These are phyloP conservation scores for Protomyctophum bolini DNA, from an alignment of 2,113 vertebrate genomes.

Conservation along the genomic window DNA sequence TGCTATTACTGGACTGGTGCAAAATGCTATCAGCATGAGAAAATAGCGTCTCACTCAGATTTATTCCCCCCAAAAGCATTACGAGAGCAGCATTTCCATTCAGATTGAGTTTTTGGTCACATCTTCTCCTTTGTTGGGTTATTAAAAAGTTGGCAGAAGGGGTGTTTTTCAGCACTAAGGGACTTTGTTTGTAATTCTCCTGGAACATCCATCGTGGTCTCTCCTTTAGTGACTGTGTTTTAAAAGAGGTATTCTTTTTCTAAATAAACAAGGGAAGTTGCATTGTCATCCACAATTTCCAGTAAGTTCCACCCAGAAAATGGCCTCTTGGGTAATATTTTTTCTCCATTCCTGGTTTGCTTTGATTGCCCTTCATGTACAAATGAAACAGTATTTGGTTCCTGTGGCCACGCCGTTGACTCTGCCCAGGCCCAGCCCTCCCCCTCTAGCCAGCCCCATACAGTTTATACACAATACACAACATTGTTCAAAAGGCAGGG, in stretches of 20 bases:
- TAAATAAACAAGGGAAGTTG: conserved; percentile 69
- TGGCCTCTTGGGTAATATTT: conserved; percentile 48
- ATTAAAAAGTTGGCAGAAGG: conserved; percentile 11
- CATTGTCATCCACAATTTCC: conserved; percentile 76
- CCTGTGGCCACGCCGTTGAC: conserved; percentile 65
- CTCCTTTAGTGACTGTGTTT: conserved; percentile 43
- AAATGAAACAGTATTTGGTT: conserved; percentile 79
- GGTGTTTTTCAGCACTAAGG: conserved; percentile 28
- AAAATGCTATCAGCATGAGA: conserved; percentile 36
- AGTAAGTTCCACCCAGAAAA: conserved; percentile 69
- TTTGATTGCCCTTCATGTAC: conserved; percentile 75
- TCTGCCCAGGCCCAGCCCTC: conserved; percentile 42
- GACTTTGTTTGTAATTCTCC: conserved; percentile 46
- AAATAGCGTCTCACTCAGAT: conserved; percentile 33
- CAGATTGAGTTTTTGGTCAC: conserved; percentile 33
- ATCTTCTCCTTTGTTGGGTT: conserved; percentile 36
- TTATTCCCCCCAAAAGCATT: conserved; percentile 9
- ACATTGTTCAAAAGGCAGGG: conserved; percentile 67
- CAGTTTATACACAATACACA: conserved; percentile 68
- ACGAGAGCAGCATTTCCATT: conserved; percentile 50
- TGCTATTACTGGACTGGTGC: conserved; percentile 32
- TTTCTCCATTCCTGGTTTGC: conserved; percentile 69
- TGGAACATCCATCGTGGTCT: conserved; percentile 30
- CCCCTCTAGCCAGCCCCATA: conserved; percentile 36
- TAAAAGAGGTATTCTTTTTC: conserved; percentile 55